phyloP scores from a whole-genome alignment of 1,140 invertebrate genomes.

The Calephelis nemesis region DNA sequence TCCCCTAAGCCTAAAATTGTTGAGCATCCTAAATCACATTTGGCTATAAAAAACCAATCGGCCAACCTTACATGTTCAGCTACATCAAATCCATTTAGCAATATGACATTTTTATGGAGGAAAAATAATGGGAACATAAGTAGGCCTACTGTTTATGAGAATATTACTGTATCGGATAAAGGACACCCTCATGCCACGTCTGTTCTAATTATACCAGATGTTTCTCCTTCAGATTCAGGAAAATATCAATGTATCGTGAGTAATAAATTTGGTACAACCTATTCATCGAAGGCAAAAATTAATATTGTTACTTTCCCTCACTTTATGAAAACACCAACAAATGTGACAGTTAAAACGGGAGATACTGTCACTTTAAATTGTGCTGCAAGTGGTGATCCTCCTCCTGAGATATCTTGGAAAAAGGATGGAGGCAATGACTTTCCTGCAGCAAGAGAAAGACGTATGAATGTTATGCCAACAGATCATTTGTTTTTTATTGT shows the following conservation, averaged over 20 bases:
- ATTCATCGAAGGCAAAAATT: constrained; percentile 92
- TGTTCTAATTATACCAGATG: constrained; percentile 84
- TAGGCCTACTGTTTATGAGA: constrained; percentile 67
- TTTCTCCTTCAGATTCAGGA: constrained; percentile 89
- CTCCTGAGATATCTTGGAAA: constrained; percentile 93
- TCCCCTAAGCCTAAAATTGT: constrained; percentile 92
- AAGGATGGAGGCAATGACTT: constrained; percentile 98
- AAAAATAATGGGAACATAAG: constrained; percentile 90
- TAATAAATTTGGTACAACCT: constrained; percentile 93
- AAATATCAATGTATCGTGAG: constrained; percentile 95
- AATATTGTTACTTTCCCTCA: constrained; percentile 92
- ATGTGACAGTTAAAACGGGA: constrained; percentile 91
- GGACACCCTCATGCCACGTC: constrained; percentile 83
- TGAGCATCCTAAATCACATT: constrained; percentile 88
- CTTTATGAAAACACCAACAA: constrained; percentile 91
- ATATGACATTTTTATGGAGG: constrained; percentile 91
- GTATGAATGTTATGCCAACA: constrained; percentile 94
- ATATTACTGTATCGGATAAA: constrained; percentile 63
- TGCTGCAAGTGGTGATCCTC: constrained; percentile 92
- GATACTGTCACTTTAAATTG: constrained; percentile 94
- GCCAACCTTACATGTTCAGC: constrained; percentile 90
- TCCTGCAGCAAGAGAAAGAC: constrained; percentile 94
- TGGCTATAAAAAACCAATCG: constrained; percentile 92
- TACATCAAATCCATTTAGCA: constrained; percentile 79
- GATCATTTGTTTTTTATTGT: constrained; percentile 96